phyloP scores from a whole-genome alignment of 1,140 invertebrate genomes.

The Aplysia californica region DNA sequence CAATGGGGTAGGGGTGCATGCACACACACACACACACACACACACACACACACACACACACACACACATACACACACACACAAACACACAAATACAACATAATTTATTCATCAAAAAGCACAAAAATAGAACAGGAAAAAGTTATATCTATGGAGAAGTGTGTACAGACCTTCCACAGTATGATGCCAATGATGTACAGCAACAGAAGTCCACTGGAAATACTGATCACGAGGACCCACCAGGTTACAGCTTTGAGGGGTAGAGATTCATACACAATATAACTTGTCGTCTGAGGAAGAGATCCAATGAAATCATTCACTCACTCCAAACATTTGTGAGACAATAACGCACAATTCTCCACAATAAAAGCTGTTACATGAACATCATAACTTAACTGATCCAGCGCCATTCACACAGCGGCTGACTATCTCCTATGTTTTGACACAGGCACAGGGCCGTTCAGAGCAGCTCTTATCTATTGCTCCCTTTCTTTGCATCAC shows the following conservation, averaged over 20 bases:
- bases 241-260: slow-evolving; percentile 14
- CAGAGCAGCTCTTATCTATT: too few relatives aligned
- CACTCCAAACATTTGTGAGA: too few relatives aligned
- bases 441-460: too few relatives aligned
- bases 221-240: slow-evolving; percentile 39
- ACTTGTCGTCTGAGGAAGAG: slow-evolving; percentile 30
- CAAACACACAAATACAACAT: neutral
- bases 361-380: too few relatives aligned
- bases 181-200: slow-evolving; percentile 30
- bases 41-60: neutral
- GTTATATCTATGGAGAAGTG: neutral
- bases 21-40: neutral
- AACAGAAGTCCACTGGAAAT: slow-evolving; percentile 34
- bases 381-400: too few relatives aligned
- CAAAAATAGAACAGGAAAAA: neutral
- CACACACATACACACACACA: neutral
- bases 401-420: too few relatives aligned
- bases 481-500: too few relatives aligned
- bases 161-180: slow-evolving; percentile 40
- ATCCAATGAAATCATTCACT: too few relatives aligned
- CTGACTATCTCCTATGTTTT: too few relatives aligned
- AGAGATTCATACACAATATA: slow-evolving; percentile 21
- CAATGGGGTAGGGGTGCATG: neutral
- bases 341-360: too few relatives aligned
- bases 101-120: neutral